Evolutionary conservation across 2,888 invertebrate species (phyloP).

Genomic region (Mythimna lalbum): DNA sequence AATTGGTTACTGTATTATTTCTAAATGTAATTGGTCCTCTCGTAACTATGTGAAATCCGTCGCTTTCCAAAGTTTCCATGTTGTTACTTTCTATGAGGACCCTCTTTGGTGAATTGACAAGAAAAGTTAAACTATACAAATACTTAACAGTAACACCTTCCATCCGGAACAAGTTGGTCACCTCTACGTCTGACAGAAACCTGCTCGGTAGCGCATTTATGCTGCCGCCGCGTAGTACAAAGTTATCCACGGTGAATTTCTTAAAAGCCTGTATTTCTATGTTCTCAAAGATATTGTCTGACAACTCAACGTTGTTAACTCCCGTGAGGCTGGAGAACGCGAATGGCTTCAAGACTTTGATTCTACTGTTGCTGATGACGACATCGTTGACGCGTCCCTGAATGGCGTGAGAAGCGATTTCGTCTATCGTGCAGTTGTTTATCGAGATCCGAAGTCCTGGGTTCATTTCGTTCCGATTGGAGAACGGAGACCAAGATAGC

Average conservation of each 20-base stretch:
- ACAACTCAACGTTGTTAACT: slow-evolving; percentile 92
- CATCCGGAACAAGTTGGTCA: slow-evolving; percentile 92
- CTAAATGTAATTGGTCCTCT: slow-evolving; percentile 92
- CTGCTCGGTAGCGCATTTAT: slow-evolving; percentile 92
- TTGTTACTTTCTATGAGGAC: slow-evolving; percentile 91
- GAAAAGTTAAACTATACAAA: slow-evolving; percentile 93
- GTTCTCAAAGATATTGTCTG: slow-evolving; percentile 90
- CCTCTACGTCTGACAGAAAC: slow-evolving; percentile 93
- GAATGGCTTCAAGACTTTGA: slow-evolving; percentile 92
- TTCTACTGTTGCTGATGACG: slow-evolving; percentile 91
- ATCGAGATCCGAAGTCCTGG: slow-evolving; percentile 89
- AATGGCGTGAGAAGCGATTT: slow-evolving; percentile 92
- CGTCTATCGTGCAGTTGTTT: slow-evolving; percentile 87
- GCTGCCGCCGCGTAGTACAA: slow-evolving; percentile 92
- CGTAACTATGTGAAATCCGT: slow-evolving; percentile 91
- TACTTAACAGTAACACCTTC: slow-evolving; percentile 92
- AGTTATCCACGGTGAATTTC: slow-evolving; percentile 93
- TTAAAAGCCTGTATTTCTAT: slow-evolving; percentile 94
- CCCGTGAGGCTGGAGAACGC: slow-evolving; percentile 94
- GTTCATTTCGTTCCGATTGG: slow-evolving; percentile 92
- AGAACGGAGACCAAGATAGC: slow-evolving; percentile 90
- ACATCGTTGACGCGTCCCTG: slow-evolving; percentile 94
- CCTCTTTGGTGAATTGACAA: slow-evolving; percentile 91
- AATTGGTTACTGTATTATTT: slow-evolving; percentile 91
- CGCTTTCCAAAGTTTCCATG: slow-evolving; percentile 91